Evolutionary conservation across 2,888 invertebrate species (phyloP), one percentile per base, ranked within the genome.

Genomic region (Saturnia pavonia): DNA sequence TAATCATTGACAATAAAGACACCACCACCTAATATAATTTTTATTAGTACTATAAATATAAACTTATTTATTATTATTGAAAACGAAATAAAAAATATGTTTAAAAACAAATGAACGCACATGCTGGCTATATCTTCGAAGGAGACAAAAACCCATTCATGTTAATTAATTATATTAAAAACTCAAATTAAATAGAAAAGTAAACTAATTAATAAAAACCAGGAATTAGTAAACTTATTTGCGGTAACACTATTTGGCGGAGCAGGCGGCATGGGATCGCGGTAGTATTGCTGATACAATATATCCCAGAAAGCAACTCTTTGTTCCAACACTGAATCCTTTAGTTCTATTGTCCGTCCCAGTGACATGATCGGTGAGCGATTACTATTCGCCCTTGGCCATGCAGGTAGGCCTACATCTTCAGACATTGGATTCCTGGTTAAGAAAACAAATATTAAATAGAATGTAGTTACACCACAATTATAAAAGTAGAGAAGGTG

Each of bases 241-340:
- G 19, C 40, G 19, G 9, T n/a, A 40, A 11, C n/a, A n/a, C 65
- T n/a, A 40, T 25, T 65, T 8, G 43, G 43, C 8, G n/a, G 11
- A 65, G 76, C 72, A 0, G 87, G 86, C 0, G 86, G 75, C 16
- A 75, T 71, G 2, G 88, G 86, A 0, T 71, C 72, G 7, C 76
- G 75, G 68, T 86, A 87, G 71, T 85, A 76, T 60, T 72, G 77
- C 11, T 80, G 74, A 69, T 88, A 88, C n/a, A 88, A 80, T 1
- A 74, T 71, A 34, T 86, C 82, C 88, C 88, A 88, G 71, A 88
- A 82, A 0, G 54, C 68, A 4, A 75, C 74, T 3, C 85, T 77
- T 27, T 81, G 72, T 34, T 77, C 74, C 42, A 85, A 48, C 54
- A 83, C 73, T 1, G 74, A 71, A 2, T 77, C 78, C 4, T 73